Evolutionary conservation across 2,888 invertebrate genomes (phyloP).

Genomic region (Andrena fulva): DNA sequence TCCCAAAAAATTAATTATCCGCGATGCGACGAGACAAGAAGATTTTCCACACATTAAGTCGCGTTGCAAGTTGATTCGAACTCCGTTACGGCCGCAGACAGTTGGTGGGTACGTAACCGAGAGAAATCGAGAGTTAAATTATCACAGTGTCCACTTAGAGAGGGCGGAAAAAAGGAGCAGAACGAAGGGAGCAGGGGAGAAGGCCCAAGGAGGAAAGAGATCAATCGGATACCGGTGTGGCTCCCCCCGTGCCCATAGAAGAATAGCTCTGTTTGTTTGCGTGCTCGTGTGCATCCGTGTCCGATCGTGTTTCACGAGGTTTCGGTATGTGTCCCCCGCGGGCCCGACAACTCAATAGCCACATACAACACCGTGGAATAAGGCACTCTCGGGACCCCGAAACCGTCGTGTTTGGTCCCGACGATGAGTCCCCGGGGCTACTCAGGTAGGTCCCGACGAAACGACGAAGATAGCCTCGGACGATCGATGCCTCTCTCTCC

Average conservation of each 20-base stretch:
- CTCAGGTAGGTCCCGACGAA: conserved; percentile 76
- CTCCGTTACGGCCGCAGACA: conserved; percentile 32
- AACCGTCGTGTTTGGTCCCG: conserved; percentile 68
- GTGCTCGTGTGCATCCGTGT: conserved; percentile 82
- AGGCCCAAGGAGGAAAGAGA: conserved; percentile 59
- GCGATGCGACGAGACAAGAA: too few species aligned
- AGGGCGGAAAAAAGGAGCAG: conserved; percentile 54
- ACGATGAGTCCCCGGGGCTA: conserved; percentile 73
- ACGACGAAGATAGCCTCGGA: conserved; percentile 66
- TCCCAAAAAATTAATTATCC: too few species aligned
- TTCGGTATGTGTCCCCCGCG: conserved; percentile 78
- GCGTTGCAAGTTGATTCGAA: conserved; percentile 17
- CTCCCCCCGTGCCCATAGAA: conserved; percentile 57
- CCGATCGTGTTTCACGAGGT: conserved; percentile 83
- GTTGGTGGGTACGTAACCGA: conserved; percentile 33
- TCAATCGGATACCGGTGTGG: conserved; percentile 70
- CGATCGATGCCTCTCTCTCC: conserved; percentile 44
- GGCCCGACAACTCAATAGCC: conserved; percentile 82
- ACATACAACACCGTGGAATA: conserved; percentile 72
- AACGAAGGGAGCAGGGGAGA: conserved; percentile 34
- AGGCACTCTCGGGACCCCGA: conserved; percentile 67
- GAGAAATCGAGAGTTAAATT: conserved; percentile 73
- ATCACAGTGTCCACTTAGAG: conserved; percentile 68
- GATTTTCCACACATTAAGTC: not conserved
- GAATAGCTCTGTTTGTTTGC: conserved; percentile 80